These are phyloP conservation scores for Lophura nycthemera DNA, from an alignment of 2,113 vertebrate genomes.

Conservation along the genomic window DNA sequence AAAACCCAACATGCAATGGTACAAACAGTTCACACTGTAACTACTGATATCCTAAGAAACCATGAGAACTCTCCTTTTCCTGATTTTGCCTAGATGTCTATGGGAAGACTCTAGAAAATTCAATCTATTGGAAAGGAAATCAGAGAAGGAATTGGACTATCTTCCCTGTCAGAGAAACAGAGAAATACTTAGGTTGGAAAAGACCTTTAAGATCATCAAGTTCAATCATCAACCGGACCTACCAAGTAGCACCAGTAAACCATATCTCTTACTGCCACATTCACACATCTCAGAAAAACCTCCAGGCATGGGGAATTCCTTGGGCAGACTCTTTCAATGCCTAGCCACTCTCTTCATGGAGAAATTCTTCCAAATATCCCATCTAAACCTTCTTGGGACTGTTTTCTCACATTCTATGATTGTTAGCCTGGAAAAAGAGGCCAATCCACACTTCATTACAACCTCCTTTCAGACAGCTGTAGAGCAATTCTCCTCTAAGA, in stretches of 20 bases:
- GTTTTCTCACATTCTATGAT: not conserved
- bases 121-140: not conserved
- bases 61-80: not conserved
- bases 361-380: not conserved
- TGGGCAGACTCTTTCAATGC: not conserved
- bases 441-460: not conserved
- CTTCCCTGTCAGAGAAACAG: not conserved
- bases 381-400: not conserved
- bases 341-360: not conserved
- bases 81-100: not conserved
- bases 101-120: not conserved
- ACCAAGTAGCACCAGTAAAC: not conserved
- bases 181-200: not conserved
- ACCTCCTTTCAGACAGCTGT: not conserved
- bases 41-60: not conserved
- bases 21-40: not conserved
- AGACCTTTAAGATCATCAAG: not conserved
- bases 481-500: not conserved
- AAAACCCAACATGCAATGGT: not conserved
- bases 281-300: not conserved
- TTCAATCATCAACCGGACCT: not conserved
- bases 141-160: not conserved
- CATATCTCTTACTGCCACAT: not conserved
- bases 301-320: not conserved
- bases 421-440: not conserved